These are phyloP conservation scores for Parochlus steinenii DNA, from an alignment of 2,888 invertebrate species.

Conservation along the genomic window DNA sequence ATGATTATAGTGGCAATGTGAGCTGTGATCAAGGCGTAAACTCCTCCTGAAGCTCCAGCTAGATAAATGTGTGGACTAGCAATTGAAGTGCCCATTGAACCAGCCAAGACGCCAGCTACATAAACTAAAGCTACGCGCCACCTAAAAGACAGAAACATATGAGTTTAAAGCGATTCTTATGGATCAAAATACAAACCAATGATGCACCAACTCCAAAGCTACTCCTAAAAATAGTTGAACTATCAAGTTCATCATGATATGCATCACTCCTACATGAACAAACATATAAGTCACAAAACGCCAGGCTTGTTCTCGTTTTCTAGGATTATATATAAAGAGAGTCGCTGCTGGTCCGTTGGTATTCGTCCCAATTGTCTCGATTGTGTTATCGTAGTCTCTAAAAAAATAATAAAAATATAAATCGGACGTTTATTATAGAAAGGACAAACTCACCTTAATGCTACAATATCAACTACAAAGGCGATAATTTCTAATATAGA, in stretches of 20 bases:
- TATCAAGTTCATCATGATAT: slow-evolving; percentile 32
- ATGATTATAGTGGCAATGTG: slow-evolving; percentile 39
- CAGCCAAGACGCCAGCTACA: slow-evolving; percentile 67
- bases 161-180: background rate
- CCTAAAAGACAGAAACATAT: slow-evolving; percentile 32
- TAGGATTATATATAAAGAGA: slow-evolving; percentile 76
- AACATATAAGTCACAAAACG: slow-evolving; percentile 90
- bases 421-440: slow-evolving; percentile 20
- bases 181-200: background rate
- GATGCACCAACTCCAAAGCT: slow-evolving; percentile 60
- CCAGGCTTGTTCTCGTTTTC: slow-evolving; percentile 76
- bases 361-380: slow-evolving; percentile 23
- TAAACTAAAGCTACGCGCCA: slow-evolving; percentile 80
- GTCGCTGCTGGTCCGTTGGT: slow-evolving; percentile 62
- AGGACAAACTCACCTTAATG: slow-evolving; percentile 23
- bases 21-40: slow-evolving; percentile 84
- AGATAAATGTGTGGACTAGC: slow-evolving; percentile 63
- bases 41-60: slow-evolving; percentile 90
- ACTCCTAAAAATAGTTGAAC: slow-evolving; percentile 87
- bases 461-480: slow-evolving; percentile 34
- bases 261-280: slow-evolving; percentile 64
- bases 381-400: slow-evolving; percentile 27
- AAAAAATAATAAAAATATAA: slow-evolving; percentile 25
- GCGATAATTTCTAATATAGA: slow-evolving; percentile 72
- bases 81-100: slow-evolving; percentile 67